Percentiles rank a stretch among this genome's conserved stretches.
These are phyloP conservation scores for Microtus pennsylvanicus DNA, from an alignment of 2,113 vertebrate species.

Conservation along the genomic window DNA sequence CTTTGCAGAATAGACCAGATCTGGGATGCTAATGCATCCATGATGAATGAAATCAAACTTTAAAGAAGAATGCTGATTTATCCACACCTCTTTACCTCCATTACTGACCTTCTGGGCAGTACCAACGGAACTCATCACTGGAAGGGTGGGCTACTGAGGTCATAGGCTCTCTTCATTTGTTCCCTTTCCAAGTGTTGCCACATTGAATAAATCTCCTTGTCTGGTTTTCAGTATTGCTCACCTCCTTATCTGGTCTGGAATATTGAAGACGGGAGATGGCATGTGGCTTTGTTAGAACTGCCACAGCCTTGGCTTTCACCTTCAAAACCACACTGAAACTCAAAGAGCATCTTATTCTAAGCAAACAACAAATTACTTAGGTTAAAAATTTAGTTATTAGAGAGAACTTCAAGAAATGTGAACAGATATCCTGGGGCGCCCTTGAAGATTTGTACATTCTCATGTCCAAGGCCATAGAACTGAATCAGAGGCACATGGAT, in stretches of 20 bases:
- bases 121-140: neutral
- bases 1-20: neutral
- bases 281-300: neutral
- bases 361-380: neutral
- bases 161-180: neutral
- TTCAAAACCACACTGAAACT: neutral
- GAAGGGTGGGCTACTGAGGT: neutral
- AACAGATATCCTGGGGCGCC: neutral
- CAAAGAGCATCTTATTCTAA: neutral
- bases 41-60: neutral
- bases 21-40: too few species aligned
- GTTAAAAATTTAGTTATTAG: constrained; percentile 8
- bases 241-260: neutral
- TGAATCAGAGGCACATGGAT: too few species aligned
- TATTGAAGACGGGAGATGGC: neutral
- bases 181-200: neutral
- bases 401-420: neutral
- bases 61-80: neutral
- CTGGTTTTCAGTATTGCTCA: neutral
- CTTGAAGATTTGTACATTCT: neutral
- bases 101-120: neutral
- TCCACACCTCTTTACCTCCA: neutral
- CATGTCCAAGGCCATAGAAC: neutral
- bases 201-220: neutral
- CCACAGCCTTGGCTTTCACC: neutral